These are phyloP conservation scores for Phalanger gymnotis DNA, from an alignment of 2,797 vertebrate genomes.

Conservation along the genomic window DNA sequence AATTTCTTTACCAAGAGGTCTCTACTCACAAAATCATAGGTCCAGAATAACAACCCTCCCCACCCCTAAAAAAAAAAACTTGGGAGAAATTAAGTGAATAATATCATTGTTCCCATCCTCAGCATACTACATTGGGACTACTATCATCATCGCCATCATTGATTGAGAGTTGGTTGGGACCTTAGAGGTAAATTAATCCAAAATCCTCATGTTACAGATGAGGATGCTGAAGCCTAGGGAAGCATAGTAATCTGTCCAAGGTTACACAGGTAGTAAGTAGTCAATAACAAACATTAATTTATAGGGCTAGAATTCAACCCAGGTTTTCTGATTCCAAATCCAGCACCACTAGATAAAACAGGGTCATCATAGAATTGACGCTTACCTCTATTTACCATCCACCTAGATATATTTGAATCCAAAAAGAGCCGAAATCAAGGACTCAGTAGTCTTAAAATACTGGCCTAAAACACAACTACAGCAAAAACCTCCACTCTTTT, in stretches of 20 bases:
- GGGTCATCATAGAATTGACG: neutral
- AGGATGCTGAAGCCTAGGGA: neutral
- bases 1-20: neutral
- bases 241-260: neutral
- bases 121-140: neutral
- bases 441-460: neutral
- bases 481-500: neutral
- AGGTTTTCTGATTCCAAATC: neutral
- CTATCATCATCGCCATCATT: neutral
- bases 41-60: no score
- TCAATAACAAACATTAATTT: neutral
- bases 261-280: neutral
- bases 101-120: neutral
- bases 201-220: neutral
- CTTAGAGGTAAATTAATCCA: neutral
- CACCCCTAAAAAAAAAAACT: neutral
- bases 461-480: neutral
- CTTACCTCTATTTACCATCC: neutral
- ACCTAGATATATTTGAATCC: neutral
- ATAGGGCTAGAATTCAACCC: neutral
- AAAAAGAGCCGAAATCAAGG: neutral
- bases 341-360: neutral
- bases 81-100: neutral
- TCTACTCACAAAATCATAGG: neutral
- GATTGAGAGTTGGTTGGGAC: neutral